These are phyloP conservation scores for Pelobates fuscus DNA, from an alignment of 2,113 vertebrate species.

Conservation along the genomic window DNA sequence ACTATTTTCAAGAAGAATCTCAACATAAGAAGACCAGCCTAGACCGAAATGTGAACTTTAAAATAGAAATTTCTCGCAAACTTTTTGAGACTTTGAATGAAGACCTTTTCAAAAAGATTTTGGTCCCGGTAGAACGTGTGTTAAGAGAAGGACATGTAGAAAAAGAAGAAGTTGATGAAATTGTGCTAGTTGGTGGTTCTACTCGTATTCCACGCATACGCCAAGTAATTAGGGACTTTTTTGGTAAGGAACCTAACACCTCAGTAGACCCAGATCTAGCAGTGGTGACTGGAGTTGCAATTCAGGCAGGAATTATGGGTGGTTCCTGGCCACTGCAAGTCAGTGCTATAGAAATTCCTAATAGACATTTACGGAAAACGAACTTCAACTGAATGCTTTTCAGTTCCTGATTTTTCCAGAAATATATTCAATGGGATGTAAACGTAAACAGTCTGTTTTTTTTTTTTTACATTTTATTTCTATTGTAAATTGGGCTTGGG, in stretches of 20 bases:
- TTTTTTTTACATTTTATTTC: too few species aligned
- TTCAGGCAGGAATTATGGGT: constrained; percentile 94
- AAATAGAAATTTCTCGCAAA: constrained; percentile 74
- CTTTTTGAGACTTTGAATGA: constrained; percentile 88
- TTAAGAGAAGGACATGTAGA: constrained; percentile 81
- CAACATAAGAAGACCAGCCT: not conserved
- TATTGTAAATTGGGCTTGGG: too few species aligned
- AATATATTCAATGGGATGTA: constrained; percentile 10
- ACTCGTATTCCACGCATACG: constrained; percentile 92
- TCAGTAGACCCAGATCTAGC: constrained; percentile 94
- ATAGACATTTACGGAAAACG: constrained; percentile 88
- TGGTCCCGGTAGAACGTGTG: constrained; percentile 85
- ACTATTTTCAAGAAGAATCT: not conserved
- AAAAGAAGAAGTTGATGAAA: constrained; percentile 86
- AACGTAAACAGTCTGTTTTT: too few species aligned
- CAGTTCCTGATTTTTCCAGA: not conserved
- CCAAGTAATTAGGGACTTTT: constrained; percentile 85
- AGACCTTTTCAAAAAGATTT: constrained; percentile 94
- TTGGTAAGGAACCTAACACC: constrained; percentile 92
- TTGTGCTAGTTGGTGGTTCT: constrained; percentile 93
- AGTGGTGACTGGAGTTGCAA: constrained; percentile 89
- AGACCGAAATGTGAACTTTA: constrained; percentile 68
- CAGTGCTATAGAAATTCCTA: constrained; percentile 94
- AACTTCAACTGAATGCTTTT: constrained; percentile 80
- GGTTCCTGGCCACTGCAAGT: constrained; percentile 97